A percentile compares a stretch with the other conserved stretches of the same genome.
Conservation (phyloP, 2,797 vertebrate species). For the Sitta carolinensis region DNA sequence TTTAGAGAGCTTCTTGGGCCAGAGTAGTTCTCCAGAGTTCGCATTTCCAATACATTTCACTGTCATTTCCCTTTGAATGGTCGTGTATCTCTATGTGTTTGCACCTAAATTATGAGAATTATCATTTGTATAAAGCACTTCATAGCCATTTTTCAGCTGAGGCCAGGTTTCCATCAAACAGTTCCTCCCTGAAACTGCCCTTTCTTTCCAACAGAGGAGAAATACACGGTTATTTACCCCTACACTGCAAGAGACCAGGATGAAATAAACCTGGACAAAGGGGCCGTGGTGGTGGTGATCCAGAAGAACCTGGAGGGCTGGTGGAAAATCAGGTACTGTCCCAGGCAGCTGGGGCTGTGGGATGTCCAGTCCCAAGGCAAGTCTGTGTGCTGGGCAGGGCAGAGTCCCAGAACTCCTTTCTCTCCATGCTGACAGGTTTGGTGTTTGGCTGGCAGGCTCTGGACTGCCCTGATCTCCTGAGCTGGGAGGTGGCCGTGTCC, state of each 20-base stretch:
- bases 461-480: not conserved
- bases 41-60: slow-evolving; percentile 5
- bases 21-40: not conserved
- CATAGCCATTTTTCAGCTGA: not conserved
- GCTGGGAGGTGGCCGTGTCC: not conserved
- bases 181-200: not conserved
- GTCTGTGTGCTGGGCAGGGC: not conserved
- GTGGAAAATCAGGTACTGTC: slow-evolving; percentile 96
- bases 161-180: not conserved
- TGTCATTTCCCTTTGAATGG: not conserved
- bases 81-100: not conserved
- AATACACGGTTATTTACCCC: slow-evolving; percentile 92
- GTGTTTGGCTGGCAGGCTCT: not conserved
- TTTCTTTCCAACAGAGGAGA: slow-evolving; percentile 85
- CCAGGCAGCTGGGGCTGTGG: not conserved
- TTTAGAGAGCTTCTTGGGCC: not conserved
- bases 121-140: not conserved
- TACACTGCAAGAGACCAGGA: slow-evolving; percentile 93
- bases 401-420: not conserved
- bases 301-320: slow-evolving; percentile 99
- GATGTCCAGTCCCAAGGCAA: not conserved
- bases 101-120: not conserved
- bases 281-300: slow-evolving; percentile 91
- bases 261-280: slow-evolving; percentile 94
- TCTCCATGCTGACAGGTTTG: not conserved